phyloP scores from a whole-genome alignment of 2,113 vertebrate species.

The Anhinga rufa region DNA sequence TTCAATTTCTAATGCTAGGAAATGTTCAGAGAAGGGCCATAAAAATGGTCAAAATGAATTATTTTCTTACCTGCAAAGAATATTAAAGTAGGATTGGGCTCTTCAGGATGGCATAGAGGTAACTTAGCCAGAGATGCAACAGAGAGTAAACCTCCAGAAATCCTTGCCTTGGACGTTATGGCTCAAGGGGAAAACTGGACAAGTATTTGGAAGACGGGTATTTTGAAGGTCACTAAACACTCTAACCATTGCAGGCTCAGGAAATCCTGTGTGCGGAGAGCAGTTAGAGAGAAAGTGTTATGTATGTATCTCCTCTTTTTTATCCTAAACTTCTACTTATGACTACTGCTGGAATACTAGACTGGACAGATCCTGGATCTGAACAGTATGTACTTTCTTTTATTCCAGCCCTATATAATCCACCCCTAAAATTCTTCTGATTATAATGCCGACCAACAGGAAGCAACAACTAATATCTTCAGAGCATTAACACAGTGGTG shows the following conservation, averaged over 20 bases:
- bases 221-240: not conserved
- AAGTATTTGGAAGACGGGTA: not conserved
- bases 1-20: not conserved
- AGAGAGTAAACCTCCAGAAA: not conserved
- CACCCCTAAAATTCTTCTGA: not conserved
- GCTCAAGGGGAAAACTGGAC: not conserved
- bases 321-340: not conserved
- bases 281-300: not conserved
- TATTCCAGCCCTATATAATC: not conserved
- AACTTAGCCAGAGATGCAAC: not conserved
- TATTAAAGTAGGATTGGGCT: not conserved
- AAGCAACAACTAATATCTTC: not conserved
- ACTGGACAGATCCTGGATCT: not conserved
- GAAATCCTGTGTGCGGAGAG: not conserved
- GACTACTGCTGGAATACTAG: not conserved
- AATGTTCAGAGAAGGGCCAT: not conserved
- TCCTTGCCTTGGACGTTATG: not conserved
- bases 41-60: not conserved
- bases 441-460: not conserved
- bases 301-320: not conserved
- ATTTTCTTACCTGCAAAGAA: not conserved
- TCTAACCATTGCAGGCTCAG: not conserved
- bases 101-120: not conserved
- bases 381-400: not conserved
- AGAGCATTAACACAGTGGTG: not conserved